Evolutionary conservation across 2,797 vertebrate genomes (phyloP), one percentile per base, ranked within the genome.

Genomic region (Vespertilio murinus): DNA sequence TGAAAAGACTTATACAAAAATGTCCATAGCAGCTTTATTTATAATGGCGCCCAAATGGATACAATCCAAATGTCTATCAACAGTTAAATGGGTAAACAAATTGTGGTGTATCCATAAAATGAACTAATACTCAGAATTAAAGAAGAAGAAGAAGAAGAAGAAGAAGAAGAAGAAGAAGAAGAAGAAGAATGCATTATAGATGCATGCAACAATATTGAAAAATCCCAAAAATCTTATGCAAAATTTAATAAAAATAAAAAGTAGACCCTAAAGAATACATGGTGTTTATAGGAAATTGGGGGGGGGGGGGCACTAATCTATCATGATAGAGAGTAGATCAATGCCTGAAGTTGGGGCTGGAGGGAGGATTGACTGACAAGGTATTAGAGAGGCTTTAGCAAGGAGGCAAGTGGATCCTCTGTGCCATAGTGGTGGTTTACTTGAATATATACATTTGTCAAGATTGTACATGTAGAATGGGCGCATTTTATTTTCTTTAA

Each of bases 1-100:
- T 65, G 47, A 79, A 80, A 90, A 65, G 20, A 86, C 25, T 38
- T 64, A 59, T 2, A 73, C 23, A 54, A 13, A 93, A 65, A 73
- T 47, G 22, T 69, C 75, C 38, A 28, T 47, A 77, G 18, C 6
- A 69, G 10, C n/a, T 82, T 86, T 59, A 81, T 13, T 83, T 12
- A 77, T 7, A 56, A 64, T 8, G 80, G 12, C 2, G 33, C 40
- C 56, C 71, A 81, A 75, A 35, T 69, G 20, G 6, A 87, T 42
- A 45, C 7, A 45, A 69, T 64, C 18, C 61, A 86, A 77, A 28
- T 40, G 23, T 49, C 30, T 8, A 33, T 80, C 42, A 67, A 23
- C 14, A 49, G 10, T 17, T 2, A 67, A 92, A 59, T 28, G 49
- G 38, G 78, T 75, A 71, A 59, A 91, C 9, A 85, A 73, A 74